Conservation (phyloP, 1,140 invertebrate species). For the Leptonema lineaticorne region DNA sequence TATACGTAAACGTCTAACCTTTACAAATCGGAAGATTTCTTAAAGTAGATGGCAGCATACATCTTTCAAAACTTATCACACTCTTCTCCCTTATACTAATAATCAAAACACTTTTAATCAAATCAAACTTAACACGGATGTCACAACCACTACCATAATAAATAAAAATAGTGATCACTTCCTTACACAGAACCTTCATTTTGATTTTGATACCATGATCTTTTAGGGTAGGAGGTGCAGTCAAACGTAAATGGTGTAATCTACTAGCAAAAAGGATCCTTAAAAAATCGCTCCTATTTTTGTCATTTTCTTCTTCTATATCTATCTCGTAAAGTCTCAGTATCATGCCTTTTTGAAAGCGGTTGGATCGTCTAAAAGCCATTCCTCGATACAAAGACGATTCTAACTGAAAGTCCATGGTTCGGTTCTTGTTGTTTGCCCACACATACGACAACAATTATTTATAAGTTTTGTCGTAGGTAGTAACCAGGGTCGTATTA, state of each 20-base stretch:
- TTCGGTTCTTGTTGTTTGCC: neutral
- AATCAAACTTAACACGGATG: slow-evolving; percentile 45
- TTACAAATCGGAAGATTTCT: neutral
- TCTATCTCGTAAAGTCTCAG: neutral
- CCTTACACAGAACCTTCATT: neutral
- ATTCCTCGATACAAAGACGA: slow-evolving; percentile 13
- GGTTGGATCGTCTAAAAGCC: slow-evolving; percentile 1
- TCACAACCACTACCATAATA: slow-evolving; percentile 42
- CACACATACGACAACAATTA: slow-evolving; percentile 5
- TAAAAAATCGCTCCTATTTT: neutral
- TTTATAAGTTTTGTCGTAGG: slow-evolving; percentile 7
- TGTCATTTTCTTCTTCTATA: neutral
- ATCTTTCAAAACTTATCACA: neutral
- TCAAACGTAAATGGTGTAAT: neutral
- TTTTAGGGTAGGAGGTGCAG: neutral
- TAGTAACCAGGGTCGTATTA: neutral
- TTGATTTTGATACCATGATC: neutral
- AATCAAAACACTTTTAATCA: slow-evolving; percentile 36
- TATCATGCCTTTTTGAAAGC: neutral
- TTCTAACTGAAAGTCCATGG: slow-evolving; percentile 23
- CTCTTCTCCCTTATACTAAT: slow-evolving; percentile 5
- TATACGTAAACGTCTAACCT: neutral
- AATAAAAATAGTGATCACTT: slow-evolving; percentile 37
- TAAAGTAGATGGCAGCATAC: neutral
- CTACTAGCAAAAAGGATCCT: neutral